Evolutionary conservation across 2,113 vertebrate species (phyloP).

Genomic region (Hemibagrus wyckioides): DNA sequence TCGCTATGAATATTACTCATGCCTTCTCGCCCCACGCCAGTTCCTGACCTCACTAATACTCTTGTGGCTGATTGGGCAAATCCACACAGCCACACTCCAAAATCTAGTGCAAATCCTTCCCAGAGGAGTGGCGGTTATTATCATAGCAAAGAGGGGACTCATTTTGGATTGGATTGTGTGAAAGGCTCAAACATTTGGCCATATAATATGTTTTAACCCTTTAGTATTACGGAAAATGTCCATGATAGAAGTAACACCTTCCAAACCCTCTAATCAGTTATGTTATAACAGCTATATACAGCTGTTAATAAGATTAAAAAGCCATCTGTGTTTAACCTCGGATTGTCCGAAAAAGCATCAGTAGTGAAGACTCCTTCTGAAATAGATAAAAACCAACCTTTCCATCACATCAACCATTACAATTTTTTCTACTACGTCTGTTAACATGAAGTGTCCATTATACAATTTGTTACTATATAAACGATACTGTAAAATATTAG

Average conservation of each 20-base stretch:
- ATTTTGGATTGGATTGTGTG: too few species aligned
- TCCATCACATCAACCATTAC: neutral
- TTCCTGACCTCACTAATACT: neutral
- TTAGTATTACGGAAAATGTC: neutral
- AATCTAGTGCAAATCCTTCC: neutral
- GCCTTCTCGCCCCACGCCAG: neutral
- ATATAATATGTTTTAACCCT: neutral
- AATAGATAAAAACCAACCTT: neutral
- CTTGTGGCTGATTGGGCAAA: neutral
- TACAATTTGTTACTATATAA: neutral
- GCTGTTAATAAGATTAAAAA: neutral
- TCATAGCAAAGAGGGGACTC: too few species aligned
- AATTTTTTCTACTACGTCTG: neutral
- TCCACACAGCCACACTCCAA: neutral
- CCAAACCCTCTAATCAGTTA: neutral
- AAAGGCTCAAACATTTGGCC: neutral
- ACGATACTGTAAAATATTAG: neutral
- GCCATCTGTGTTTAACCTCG: neutral
- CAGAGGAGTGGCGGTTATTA: neutral
- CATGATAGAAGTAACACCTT: neutral
- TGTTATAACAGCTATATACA: neutral
- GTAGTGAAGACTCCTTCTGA: neutral
- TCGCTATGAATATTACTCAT: neutral
- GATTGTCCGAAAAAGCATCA: neutral
- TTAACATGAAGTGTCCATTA: neutral